Conservation (phyloP, 2,113 vertebrate species). For the Mus pahari region DNA sequence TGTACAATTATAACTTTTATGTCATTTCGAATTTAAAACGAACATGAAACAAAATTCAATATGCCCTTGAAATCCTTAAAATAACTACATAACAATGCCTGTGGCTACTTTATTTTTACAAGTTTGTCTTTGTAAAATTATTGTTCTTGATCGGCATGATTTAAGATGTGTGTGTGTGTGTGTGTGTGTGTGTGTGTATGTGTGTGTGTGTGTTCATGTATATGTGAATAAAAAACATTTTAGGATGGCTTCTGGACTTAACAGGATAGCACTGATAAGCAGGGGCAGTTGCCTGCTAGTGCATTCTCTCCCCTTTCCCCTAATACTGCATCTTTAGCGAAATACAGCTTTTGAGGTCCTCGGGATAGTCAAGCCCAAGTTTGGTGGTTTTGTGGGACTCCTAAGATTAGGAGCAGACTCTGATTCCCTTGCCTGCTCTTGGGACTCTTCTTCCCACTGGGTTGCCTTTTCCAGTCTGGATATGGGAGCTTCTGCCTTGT, state of each 20-base stretch:
- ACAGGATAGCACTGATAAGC: background rate
- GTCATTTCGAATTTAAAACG: background rate
- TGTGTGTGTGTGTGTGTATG: background rate
- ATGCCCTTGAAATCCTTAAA: background rate
- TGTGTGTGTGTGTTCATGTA: background rate
- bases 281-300: background rate
- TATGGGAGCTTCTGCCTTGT: background rate
- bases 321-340: background rate
- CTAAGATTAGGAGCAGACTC: background rate
- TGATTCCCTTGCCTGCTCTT: background rate
- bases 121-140: background rate
- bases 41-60: background rate
- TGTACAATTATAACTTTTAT: background rate
- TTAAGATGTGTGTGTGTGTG: background rate
- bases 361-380: background rate
- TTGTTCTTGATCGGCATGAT: background rate
- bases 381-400: background rate
- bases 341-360: background rate
- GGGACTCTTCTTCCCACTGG: background rate
- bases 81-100: background rate
- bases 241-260: background rate
- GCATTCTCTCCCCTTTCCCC: background rate
- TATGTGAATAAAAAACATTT: background rate
- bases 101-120: background rate
- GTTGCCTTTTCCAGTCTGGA: background rate